Evolutionary conservation across 2,113 vertebrate genomes (phyloP), one percentile per base, ranked within the genome.

Genomic region (Diadophis punctatus): DNA sequence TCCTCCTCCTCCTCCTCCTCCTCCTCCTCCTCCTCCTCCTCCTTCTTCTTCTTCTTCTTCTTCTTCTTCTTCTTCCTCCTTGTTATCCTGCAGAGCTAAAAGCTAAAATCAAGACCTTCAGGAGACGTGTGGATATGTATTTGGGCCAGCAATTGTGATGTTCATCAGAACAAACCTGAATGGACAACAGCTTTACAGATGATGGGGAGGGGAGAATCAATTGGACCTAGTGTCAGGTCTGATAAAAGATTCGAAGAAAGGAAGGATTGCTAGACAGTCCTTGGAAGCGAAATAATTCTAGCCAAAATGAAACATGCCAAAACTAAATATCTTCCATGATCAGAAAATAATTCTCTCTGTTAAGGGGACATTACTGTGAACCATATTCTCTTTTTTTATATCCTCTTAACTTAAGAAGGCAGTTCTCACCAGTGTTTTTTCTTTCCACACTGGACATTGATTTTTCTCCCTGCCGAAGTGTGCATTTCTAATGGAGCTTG

Each of bases 401-500:
- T 95, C 55, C 51, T 96, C 93, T 91, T 95, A 80, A 94, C 86
- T 16, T 89, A 56, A 90, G 93, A 95, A 43, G 91, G 94, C 93
- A 92, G 93, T 95, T 49, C 90, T 48, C 91, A 23, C 93, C 43
- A 18, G 48, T 94, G 88, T 55, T 89, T 58, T 91, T 95, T 94
- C 92, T 93, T 86, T 55, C 95, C 91, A 90, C 90, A 90, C 92
- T 95, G 97, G 96, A 95, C 95, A 97, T 96, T 97, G 97, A 97
- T 97, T 97, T 86, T 96, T 96, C 95, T 96, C 94, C 84, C 92
- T 95, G 92, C 93, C 94, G 95, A 94, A 93, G n/a, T 93, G 93
- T 93, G 92, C 94, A 93, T 96, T 97, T 97, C 96, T 97, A 97
- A 97, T 97, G 96, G 95, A 96, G 95, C 96, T 96, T 97, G 96